Percentiles rank a stretch among this genome's conserved stretches.
These are phyloP conservation scores for Drosophila maculinotata DNA, from an alignment of 2,888 invertebrate genomes.

Conservation along the genomic window DNA sequence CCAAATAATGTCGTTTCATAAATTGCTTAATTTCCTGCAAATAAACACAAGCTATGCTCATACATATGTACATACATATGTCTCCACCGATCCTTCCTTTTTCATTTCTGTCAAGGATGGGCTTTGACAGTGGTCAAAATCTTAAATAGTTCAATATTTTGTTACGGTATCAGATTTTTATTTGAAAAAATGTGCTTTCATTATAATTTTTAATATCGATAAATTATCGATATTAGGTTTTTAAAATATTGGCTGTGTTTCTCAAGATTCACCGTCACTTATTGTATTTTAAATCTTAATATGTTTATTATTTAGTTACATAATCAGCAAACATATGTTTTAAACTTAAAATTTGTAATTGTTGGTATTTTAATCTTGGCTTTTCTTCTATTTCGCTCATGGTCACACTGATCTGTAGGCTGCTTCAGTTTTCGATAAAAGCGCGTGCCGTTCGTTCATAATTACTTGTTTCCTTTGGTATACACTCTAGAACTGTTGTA, in stretches of 20 bases:
- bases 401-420: constrained; percentile 28
- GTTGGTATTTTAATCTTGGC: constrained; percentile 13
- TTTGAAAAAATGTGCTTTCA: too few species aligned
- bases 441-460: constrained; percentile 23
- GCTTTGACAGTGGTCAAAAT: too few species aligned
- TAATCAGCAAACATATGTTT: too few species aligned
- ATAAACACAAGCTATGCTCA: constrained; percentile 51
- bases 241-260: too few species aligned
- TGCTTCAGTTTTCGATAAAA: constrained; percentile 19
- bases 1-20: constrained; percentile 67
- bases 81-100: background rate
- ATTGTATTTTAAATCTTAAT: too few species aligned
- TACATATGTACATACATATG: too few species aligned
- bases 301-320: too few species aligned
- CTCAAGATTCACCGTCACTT: too few species aligned
- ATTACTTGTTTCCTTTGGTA: background rate
- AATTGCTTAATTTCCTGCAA: constrained; percentile 65
- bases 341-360: background rate
- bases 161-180: too few species aligned
- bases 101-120: background rate
- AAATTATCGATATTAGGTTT: too few species aligned
- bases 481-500: background rate
- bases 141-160: too few species aligned
- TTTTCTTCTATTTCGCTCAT: background rate
- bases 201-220: too few species aligned